Base-by-base conservation (phyloP, 2,113 vertebrate genomes). In the Poeciliopsis prolifica region DNA sequence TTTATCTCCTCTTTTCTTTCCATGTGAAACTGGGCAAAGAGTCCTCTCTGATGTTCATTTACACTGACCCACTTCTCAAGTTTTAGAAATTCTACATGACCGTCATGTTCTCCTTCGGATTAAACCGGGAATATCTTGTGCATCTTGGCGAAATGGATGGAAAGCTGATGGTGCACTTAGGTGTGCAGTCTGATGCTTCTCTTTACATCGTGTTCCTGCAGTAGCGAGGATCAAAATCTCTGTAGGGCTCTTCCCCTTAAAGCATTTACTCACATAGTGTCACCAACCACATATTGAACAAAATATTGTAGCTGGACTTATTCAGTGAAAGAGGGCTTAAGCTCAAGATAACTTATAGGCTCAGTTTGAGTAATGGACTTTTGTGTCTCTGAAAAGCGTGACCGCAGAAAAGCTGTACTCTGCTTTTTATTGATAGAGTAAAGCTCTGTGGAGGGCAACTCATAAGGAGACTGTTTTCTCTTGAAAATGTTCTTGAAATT, bases 331-430 rank as follows among this genome's bases (percentile, higher is more conserved):
- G 70, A 75, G 54, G 75, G 75, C 72, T 91, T 87, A 91, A 84
- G 84, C 80, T 75, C 68, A 75, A 83, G 86, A 87, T 88, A 74
- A 83, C 73, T 90, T 51, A 71, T 40, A 77, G 84, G 80, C 90
- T 90, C 87, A 88, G 87, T 84, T 85, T 74, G 80, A 80, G 80
- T 91, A 87, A 91, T 90, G 87, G 80, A 84, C 80, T 91, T 90
- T 91, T 87, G 84, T 92, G 84, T 85, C 71, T 68, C 73, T 87
- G 84, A 91, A 82, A 89, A 81, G 10, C 77, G 68, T 91, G 88
- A 90, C 90, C 68, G 77, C 80, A 35, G 80, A 72, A 72, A 77
- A 65, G 79, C 84, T 51, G 61, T 22, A 5, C 66, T 29, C 58
- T 29, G 54, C 71, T 66, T 68, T n/a, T 74, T 68, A 29, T 72